A percentile compares a stretch with the other conserved stretches of the same genome.
phyloP scores from a whole-genome alignment of 2,113 vertebrate genomes.

The Phylloscopus whistleri region DNA sequence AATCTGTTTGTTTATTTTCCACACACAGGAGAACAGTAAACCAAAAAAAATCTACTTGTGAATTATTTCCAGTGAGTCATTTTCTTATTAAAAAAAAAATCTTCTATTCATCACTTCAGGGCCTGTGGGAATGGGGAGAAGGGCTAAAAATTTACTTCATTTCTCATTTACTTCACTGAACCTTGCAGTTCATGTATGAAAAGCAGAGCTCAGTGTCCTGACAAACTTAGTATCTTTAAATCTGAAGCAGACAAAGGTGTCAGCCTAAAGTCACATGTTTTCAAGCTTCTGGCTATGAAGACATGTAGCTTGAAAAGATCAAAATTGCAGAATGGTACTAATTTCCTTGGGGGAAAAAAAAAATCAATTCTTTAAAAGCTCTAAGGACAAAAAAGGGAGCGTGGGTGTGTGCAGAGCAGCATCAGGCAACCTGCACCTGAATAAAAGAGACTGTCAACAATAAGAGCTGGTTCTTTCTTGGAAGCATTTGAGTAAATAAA shows the following conservation, averaged over 20 bases:
- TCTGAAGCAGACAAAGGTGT: neutral
- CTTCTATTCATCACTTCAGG: neutral
- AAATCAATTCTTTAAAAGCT: neutral
- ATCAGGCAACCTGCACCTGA: neutral
- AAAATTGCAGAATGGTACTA: neutral
- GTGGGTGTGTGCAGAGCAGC: neutral
- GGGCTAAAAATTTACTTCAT: neutral
- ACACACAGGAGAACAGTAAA: conserved; percentile 20
- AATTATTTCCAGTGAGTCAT: conserved; percentile 59
- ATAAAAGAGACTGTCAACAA: neutral
- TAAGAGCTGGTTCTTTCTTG: neutral
- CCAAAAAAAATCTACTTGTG: conserved; percentile 3
- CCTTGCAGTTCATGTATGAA: neutral
- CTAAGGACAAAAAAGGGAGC: neutral
- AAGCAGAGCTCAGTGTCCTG: neutral
- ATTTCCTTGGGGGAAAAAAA: neutral
- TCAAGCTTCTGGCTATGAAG: neutral
- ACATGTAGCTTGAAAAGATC: neutral
- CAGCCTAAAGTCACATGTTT: neutral
- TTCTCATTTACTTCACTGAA: neutral
- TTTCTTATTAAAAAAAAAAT: neutral
- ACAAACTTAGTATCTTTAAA: neutral
- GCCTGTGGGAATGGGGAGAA: neutral
- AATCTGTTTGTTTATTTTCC: conserved; percentile 44
- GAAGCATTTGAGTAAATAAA: conserved; percentile 34